These are phyloP conservation scores for Uria aalge DNA, from an alignment of 2,113 vertebrate species.

Conservation along the genomic window DNA sequence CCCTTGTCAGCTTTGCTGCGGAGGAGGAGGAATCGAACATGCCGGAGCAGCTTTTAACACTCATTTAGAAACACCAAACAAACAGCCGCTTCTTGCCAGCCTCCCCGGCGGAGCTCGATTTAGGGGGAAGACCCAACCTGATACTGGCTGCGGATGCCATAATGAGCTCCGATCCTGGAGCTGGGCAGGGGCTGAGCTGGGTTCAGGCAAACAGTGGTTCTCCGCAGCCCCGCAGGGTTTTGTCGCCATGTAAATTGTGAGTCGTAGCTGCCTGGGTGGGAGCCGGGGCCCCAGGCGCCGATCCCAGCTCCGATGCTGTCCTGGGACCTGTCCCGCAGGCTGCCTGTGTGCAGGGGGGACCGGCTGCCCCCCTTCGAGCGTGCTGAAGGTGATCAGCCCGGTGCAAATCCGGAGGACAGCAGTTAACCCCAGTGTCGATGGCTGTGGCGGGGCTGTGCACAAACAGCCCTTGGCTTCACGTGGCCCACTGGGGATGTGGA, in stretches of 20 bases:
- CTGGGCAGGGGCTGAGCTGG: background rate
- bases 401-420: background rate
- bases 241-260: background rate
- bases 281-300: background rate
- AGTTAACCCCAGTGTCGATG: background rate
- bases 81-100: background rate
- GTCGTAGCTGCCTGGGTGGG: background rate
- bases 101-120: background rate
- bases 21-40: background rate
- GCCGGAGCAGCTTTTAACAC: constrained; percentile 21
- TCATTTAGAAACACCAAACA: constrained; percentile 48
- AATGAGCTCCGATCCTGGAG: background rate
- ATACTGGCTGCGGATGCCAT: background rate
- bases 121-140: background rate
- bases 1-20: constrained; percentile 23
- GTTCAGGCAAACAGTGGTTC: background rate
- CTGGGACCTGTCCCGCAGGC: background rate
- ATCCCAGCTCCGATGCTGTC: background rate
- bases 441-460: background rate
- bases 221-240: background rate
- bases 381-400: background rate
- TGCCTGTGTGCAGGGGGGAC: background rate
- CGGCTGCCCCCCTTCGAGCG: accelerated
- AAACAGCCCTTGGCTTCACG: background rate
- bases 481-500: background rate